These are phyloP conservation scores for Ischnura elegans DNA, from an alignment of 2,888 invertebrate genomes.

Conservation along the genomic window DNA sequence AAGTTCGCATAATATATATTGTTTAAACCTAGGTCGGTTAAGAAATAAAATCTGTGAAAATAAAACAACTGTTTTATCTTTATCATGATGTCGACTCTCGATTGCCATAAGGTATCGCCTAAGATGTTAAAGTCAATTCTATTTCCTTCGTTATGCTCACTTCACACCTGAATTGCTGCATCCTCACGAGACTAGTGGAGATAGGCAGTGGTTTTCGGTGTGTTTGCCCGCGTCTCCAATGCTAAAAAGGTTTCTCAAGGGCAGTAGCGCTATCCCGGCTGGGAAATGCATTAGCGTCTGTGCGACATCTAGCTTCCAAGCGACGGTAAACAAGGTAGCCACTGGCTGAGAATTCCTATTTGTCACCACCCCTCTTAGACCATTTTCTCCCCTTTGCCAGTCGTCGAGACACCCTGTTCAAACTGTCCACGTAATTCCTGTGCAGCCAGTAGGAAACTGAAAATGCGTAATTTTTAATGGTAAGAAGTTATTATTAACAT, in stretches of 20 bases:
- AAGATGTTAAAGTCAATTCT: too few species aligned
- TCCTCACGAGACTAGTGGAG: not conserved
- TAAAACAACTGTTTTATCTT: too few species aligned
- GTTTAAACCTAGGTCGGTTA: too few species aligned
- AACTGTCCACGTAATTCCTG: too few species aligned
- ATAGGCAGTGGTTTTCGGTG: not conserved
- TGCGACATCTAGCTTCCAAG: constrained; percentile 31
- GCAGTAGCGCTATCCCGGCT: constrained; percentile 1
- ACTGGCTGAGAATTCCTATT: constrained; percentile 14
- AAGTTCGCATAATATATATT: too few species aligned
- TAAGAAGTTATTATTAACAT: too few species aligned
- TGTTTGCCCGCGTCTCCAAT: not conserved
- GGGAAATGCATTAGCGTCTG: constrained; percentile 31
- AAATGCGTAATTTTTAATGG: too few species aligned
- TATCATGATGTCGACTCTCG: too few species aligned
- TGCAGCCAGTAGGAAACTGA: too few species aligned
- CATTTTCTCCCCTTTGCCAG: not conserved
- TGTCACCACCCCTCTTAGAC: not conserved
- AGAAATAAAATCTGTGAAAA: too few species aligned
- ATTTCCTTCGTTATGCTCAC: not conserved
- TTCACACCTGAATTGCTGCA: not conserved
- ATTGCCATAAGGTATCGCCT: too few species aligned
- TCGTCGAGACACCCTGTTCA: constrained; percentile 31
- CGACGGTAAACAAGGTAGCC: constrained; percentile 31
- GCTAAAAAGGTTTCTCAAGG: constrained; percentile 7